phyloP scores from a whole-genome alignment of 2,888 invertebrate genomes.

The Pilophorus perplexus region DNA sequence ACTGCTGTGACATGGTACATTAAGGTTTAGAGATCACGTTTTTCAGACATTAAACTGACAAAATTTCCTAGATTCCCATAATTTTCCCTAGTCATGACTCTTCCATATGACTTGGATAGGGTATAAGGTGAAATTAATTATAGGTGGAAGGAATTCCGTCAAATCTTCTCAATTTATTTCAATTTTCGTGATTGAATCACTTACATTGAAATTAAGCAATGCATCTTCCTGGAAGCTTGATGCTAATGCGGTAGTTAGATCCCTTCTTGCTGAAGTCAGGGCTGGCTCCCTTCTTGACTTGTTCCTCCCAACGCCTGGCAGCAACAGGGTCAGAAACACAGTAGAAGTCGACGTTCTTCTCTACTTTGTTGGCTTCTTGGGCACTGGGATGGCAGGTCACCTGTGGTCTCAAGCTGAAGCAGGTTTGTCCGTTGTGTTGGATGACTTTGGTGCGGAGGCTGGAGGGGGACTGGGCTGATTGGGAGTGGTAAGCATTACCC shows the following conservation, averaged over 20 bases:
- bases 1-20: no score
- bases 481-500: background rate
- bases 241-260: slow-evolving; percentile 51
- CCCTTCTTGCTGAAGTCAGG: slow-evolving; percentile 56
- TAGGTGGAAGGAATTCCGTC: no score
- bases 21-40: no score
- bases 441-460: slow-evolving; percentile 50
- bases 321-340: slow-evolving; percentile 53
- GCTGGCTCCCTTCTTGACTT: slow-evolving; percentile 55
- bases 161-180: no score
- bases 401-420: slow-evolving; percentile 61
- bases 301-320: slow-evolving; percentile 52
- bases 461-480: no score
- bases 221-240: slow-evolving; percentile 52
- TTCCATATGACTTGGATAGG: no score
- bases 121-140: no score
- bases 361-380: slow-evolving; percentile 53
- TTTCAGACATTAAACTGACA: no score
- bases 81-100: no score
- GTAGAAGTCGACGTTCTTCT: slow-evolving; percentile 56
- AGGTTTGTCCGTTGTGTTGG: slow-evolving; percentile 58
- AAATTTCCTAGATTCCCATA: no score
- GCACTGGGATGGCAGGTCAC: slow-evolving; percentile 59
- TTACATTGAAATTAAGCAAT: slow-evolving; percentile 4
- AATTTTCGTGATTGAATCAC: no score